phyloP scores from a whole-genome alignment of 2,113 vertebrate genomes.

The Anolis sagrei region DNA sequence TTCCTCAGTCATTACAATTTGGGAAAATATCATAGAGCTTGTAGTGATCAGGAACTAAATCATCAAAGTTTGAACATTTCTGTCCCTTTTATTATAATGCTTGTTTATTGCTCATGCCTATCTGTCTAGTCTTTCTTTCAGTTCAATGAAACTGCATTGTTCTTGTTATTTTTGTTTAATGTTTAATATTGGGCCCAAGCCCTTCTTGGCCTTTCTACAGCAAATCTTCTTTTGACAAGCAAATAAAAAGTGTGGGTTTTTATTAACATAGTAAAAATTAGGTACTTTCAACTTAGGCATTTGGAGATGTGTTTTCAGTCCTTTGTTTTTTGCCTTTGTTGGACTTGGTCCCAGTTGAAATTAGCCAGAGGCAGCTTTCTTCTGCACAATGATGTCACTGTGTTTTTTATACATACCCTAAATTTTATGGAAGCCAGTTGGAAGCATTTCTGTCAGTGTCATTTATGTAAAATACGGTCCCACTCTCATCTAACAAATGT shows the following conservation, averaged over 20 bases:
- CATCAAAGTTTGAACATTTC: neutral
- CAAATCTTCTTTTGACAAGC: conserved; percentile 44
- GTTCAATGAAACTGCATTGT: neutral
- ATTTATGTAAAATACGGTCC: neutral
- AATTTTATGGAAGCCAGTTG: conserved; percentile 34
- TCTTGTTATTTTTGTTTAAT: neutral
- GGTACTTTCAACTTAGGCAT: conserved; percentile 51
- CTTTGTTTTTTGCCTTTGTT: conserved; percentile 48
- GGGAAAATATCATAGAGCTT: neutral
- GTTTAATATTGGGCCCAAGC: neutral
- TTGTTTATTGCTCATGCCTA: neutral
- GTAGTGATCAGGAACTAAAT: neutral
- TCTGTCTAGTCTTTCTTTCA: neutral
- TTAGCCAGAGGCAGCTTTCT: conserved; percentile 58
- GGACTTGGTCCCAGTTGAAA: conserved; percentile 58
- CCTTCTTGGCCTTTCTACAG: neutral
- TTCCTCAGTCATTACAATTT: neutral
- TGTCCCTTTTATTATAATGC: neutral
- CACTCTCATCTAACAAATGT: neutral
- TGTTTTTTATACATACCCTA: conserved; percentile 45
- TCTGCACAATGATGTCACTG: conserved; percentile 51
- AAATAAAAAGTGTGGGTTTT: conserved; percentile 50
- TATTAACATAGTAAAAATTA: conserved; percentile 27
- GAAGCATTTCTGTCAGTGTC: neutral
- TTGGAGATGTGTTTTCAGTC: conserved; percentile 57